Percentiles rank a stretch among this genome's conserved stretches.
Evolutionary conservation across 2,797 vertebrate genomes (phyloP).

Genomic region (Rallus crepitans): DNA sequence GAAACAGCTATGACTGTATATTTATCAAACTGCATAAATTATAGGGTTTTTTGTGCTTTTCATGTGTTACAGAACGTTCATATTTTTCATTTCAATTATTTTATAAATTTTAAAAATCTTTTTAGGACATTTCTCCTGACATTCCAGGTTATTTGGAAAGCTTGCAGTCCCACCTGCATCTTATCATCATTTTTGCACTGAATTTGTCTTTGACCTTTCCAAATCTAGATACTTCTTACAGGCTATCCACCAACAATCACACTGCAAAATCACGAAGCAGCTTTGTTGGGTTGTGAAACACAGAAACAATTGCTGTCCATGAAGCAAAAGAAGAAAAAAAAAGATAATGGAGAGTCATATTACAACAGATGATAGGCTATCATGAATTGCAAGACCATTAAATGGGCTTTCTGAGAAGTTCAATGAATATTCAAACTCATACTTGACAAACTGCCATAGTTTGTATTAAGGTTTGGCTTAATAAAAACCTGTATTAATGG

Average conservation of each 20-base stretch:
- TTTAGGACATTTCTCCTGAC: not conserved
- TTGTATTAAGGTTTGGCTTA: not conserved
- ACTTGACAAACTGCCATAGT: not conserved
- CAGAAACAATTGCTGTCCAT: not conserved
- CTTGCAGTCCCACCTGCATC: not conserved
- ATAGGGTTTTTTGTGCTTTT: not conserved
- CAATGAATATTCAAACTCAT: not conserved
- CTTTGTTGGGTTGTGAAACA: not conserved
- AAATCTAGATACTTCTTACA: not conserved
- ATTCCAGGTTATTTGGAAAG: conserved; percentile 7
- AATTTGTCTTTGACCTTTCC: conserved; percentile 18
- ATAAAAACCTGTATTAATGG: not conserved
- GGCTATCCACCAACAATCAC: not conserved
- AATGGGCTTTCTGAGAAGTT: not conserved
- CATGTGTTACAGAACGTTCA: not conserved
- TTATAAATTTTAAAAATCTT: not conserved
- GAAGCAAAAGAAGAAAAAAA: not conserved
- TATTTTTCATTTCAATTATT: not conserved
- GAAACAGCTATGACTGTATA: not conserved
- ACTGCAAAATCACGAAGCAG: not conserved
- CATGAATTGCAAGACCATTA: not conserved
- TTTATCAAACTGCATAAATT: not conserved
- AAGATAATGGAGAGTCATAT: not conserved
- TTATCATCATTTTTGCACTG: not conserved
- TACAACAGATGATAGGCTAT: not conserved